Base-by-base conservation (phyloP, 2,888 invertebrate genomes). In the Suillia variegata region DNA sequence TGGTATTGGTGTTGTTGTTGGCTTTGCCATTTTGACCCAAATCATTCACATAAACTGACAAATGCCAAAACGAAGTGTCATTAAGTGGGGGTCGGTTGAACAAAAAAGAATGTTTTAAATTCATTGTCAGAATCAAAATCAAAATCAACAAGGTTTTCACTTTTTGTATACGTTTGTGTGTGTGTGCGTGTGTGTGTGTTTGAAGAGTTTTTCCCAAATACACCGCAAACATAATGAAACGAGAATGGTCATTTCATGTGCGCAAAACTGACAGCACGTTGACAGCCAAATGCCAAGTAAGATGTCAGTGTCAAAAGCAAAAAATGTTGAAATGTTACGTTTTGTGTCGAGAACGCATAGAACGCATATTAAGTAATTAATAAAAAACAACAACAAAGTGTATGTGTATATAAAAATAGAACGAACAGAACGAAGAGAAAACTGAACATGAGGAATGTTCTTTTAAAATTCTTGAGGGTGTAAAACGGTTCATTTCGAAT, bases 191-290 rank as follows among this genome's bases (percentile, higher is more conserved):
- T 38, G 6, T 38, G 15, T 38, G 15, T 38, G 38, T 38, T 10
- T 10, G n/a, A n/a, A n/a, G n/a, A n/a, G n/a, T n/a, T n/a, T n/a
- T n/a, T 10, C 13, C 12, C 38, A 5, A 45, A 2, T 4, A 5
- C 38, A 38, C 45, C 17, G 20, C 45, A 5, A 73, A 70, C 70
- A 73, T 73, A 72, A 71, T 70, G 74, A 72, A 70, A 72, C 70
- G 74, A 67, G 73, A 69, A 70, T 71, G 75, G 75, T 70, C 74
- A 75, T 70, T 74, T 75, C 70, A 67, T 70, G 74, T 67, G 52
- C 38, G n/a, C 70, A 70, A 71, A 73, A 70, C 75, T 73, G 71
- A 74, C 74, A 13, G 70, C 70, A 64, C 73, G 75, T 68, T 75
- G 74, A 74, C 74, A 74, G 75, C 67, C 69, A 71, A 74, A 72